These are phyloP conservation scores for Amazona vittata DNA, from an alignment of 2,113 vertebrate species.

Conservation along the genomic window DNA sequence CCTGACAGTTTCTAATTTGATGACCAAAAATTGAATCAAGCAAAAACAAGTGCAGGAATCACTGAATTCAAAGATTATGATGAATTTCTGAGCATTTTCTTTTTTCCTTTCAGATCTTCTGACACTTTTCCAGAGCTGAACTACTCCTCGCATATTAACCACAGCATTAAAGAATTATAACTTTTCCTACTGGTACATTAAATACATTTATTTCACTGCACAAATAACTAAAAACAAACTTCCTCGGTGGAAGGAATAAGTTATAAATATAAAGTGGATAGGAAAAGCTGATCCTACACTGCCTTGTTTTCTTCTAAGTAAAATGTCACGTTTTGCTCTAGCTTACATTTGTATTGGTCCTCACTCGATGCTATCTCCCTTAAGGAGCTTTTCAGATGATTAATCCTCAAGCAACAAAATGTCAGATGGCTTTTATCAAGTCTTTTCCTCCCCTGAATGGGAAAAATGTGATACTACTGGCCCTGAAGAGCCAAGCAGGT, in stretches of 20 bases:
- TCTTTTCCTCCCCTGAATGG: not conserved
- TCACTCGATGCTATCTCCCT: not conserved
- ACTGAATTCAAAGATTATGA: not conserved
- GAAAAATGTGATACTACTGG: not conserved
- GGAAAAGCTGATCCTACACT: not conserved
- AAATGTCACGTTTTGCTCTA: not conserved
- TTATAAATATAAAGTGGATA: not conserved
- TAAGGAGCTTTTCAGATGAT: not conserved
- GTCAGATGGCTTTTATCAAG: not conserved
- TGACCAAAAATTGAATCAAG: not conserved
- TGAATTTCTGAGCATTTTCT: not conserved
- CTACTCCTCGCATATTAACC: not conserved
- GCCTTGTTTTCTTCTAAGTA: not conserved
- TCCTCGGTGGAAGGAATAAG: not conserved
- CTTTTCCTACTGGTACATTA: not conserved
- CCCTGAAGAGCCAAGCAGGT: not conserved
- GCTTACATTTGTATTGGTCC: not conserved
- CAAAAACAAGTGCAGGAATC: not conserved
- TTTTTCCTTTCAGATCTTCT: not conserved
- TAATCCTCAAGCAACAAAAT: not conserved
- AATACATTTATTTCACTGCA: not conserved
- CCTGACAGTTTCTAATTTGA: conserved; percentile 10
- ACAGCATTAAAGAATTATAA: not conserved
- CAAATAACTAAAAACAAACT: not conserved
- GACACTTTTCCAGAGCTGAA: not conserved